Evolutionary conservation across 2,888 invertebrate species (phyloP), one percentile per base, ranked within the genome.

Genomic region (Dinocampus coccinellae): DNA sequence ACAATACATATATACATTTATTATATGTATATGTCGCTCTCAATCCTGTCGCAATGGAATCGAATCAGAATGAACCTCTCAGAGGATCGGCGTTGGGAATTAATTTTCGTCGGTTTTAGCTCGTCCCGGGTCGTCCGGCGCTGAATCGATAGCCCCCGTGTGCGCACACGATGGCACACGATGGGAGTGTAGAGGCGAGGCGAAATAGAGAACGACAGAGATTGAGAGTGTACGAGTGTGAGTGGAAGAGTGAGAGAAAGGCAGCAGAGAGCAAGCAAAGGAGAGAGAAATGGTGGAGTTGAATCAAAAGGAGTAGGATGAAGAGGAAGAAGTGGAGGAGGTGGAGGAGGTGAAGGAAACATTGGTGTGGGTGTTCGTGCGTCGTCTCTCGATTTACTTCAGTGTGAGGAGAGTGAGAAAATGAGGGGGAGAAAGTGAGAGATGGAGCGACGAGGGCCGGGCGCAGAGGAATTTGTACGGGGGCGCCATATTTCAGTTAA

Each of bases 401-500:
- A 68, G 69, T 64, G 72, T 74, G 72, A 72, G 63, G 60, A 62
- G 69, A 47, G 70, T 52, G 66, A 60, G 63, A 52, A 74, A 69
- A 73, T 64, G 74, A 52, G 60, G 34, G 34, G 26, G 47, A 39
- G 63, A 13, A n/a, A n/a, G 13, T 13, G 47, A 66, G 62, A 66
- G 66, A 62, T 61, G 29, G 57, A 69, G 58, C 55, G 63, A 64
- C 47, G 55, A 55, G 62, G 62, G 72, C 53, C 61, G 64, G 42
- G 65, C 66, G 33, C 62, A 78, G 79, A 82, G 83, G 80, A 86
- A 85, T 85, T 84, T 82, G 84, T 82, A 82, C 83, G 83, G 83
- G n/a, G 82, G 78, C 85, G 87, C 85, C 87, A 87, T 86, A 87
- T 87, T 87, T 87, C 86, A 87, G 86, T 86, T 87, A 85, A 83